Conservation (phyloP, 1,140 invertebrate species). For the Rhagoletis pomonella region DNA sequence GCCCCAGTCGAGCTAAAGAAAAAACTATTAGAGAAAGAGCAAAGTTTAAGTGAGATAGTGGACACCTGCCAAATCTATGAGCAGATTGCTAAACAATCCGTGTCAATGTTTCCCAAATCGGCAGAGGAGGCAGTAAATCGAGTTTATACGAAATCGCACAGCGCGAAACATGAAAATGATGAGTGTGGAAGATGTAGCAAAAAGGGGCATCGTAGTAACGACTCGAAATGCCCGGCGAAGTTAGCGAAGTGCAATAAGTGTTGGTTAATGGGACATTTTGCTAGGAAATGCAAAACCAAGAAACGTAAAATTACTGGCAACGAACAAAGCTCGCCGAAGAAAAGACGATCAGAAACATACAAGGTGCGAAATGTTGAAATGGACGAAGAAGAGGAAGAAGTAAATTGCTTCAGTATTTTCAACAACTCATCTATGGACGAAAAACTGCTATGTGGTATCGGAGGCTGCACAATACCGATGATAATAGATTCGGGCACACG, state of each 20-base stretch:
- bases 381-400: no score
- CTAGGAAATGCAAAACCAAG: constrained; percentile 42
- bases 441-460: constrained; percentile 32
- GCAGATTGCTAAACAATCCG: no score
- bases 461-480: constrained; percentile 1
- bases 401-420: no score
- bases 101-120: no score
- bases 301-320: constrained; percentile 11
- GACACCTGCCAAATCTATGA: no score
- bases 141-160: constrained; percentile 58
- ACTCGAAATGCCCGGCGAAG: not conserved
- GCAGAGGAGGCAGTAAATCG: no score
- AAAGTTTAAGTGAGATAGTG: constrained; percentile 41
- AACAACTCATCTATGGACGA: not conserved
- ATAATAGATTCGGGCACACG: constrained; percentile 35
- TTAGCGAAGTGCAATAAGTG: constrained; percentile 26
- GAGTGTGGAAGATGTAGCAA: constrained; percentile 49
- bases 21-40: constrained; percentile 64
- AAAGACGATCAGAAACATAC: no score
- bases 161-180: constrained; percentile 58
- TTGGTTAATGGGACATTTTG: not conserved
- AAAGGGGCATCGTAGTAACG: not conserved
- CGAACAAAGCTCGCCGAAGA: not conserved
- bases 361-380: no score
- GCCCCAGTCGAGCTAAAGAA: constrained; percentile 61